These are phyloP conservation scores for Promerops cafer DNA, from an alignment of 2,113 vertebrate species.

Conservation along the genomic window DNA sequence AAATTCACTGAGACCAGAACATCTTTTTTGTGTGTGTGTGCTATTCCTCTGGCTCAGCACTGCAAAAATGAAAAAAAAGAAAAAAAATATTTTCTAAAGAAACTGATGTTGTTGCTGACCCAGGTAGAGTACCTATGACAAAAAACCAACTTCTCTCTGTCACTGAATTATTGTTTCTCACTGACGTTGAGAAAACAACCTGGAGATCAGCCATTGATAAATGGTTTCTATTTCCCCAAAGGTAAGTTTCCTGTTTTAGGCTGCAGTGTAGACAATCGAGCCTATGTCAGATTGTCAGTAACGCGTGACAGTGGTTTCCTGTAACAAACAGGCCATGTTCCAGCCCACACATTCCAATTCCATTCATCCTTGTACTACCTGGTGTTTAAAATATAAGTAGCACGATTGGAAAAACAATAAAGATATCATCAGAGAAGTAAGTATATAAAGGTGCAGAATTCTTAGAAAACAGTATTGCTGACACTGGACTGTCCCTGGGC, in stretches of 20 bases:
- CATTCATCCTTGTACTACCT: constrained; percentile 7
- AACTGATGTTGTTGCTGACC: background rate
- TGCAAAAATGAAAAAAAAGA: background rate
- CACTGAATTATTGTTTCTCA: background rate
- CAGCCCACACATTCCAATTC: background rate
- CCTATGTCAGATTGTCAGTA: constrained; percentile 30
- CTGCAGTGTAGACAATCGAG: background rate
- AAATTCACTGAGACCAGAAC: background rate
- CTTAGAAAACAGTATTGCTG: background rate
- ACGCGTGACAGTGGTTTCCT: constrained; percentile 38
- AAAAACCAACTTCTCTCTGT: background rate
- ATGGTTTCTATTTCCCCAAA: constrained; percentile 16
- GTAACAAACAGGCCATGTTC: constrained; percentile 24
- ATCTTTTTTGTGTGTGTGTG: background rate
- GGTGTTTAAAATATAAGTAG: background rate
- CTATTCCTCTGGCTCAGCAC: background rate
- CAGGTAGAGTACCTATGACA: background rate
- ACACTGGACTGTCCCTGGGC: background rate
- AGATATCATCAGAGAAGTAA: background rate
- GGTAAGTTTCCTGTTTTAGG: background rate
- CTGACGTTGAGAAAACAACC: background rate
- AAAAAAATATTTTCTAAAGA: background rate
- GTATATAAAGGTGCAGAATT: background rate
- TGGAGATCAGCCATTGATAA: constrained; percentile 36
- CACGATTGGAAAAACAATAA: background rate